Evolutionary conservation across 2,797 vertebrate genomes (phyloP).

Genomic region (Pangasius larnaudii): DNA sequence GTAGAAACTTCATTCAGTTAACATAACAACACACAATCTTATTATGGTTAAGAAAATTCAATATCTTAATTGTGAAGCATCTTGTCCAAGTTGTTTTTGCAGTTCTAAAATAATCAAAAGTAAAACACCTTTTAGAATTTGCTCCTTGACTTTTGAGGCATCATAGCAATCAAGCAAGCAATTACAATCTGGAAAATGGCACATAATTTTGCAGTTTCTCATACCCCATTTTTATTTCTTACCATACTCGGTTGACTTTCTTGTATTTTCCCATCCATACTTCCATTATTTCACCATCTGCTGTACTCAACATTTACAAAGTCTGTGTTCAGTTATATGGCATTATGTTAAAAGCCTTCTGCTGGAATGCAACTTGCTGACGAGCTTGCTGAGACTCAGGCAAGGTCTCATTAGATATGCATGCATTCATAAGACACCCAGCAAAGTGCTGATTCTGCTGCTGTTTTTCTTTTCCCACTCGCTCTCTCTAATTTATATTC

Average conservation of each 20-base stretch:
- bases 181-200: conserved; percentile 6
- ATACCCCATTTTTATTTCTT: conserved; percentile 3
- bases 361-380: conserved; percentile 19
- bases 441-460: conserved; percentile 45
- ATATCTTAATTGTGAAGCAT: conserved; percentile 19
- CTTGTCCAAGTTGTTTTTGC: not conserved
- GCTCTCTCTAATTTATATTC: not conserved
- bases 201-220: not conserved
- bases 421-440: conserved; percentile 23
- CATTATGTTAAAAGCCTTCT: conserved; percentile 32
- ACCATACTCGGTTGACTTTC: not conserved
- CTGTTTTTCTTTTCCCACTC: conserved; percentile 16
- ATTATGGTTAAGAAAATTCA: not conserved
- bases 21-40: conserved; percentile 25
- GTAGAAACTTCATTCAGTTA: not conserved
- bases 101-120: not conserved
- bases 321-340: not conserved
- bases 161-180: conserved; percentile 12
- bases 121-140: not conserved
- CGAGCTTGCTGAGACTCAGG: conserved; percentile 29
- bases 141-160: not conserved
- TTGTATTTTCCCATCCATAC: not conserved
- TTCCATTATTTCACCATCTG: conserved; percentile 35
- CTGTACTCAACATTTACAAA: conserved; percentile 31
- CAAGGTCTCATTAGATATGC: conserved; percentile 44